Evolutionary conservation across 2,113 vertebrate species (phyloP).

Genomic region (Prolemur simus): DNA sequence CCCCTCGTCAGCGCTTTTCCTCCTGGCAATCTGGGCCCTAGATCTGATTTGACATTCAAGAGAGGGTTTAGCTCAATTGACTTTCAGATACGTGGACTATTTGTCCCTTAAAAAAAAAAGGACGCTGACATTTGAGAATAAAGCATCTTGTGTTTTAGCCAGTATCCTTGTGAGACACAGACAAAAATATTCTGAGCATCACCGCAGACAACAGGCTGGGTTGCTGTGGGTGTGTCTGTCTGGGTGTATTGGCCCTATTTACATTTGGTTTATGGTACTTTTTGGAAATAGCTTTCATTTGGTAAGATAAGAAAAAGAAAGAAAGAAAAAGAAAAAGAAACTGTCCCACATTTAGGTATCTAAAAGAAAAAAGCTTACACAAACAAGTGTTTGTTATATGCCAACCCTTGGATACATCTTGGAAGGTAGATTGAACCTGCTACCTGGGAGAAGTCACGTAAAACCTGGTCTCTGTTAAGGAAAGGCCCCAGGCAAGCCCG

Average conservation of each 20-base stretch:
- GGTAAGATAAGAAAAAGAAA: too few species aligned
- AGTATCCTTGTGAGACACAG: background rate
- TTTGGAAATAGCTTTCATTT: background rate
- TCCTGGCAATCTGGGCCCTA: background rate
- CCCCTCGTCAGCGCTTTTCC: background rate
- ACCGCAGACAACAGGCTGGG: accelerated
- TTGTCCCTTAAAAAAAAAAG: background rate
- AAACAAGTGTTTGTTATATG: background rate
- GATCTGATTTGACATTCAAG: background rate
- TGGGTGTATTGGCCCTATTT: background rate
- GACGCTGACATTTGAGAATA: background rate
- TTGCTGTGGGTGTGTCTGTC: accelerated
- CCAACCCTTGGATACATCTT: background rate
- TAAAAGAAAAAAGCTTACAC: background rate
- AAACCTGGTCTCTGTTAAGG: background rate
- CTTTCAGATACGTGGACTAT: background rate
- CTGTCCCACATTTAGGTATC: background rate
- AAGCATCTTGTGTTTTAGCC: background rate
- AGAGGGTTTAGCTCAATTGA: background rate
- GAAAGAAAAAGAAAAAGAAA: background rate
- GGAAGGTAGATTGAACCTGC: background rate
- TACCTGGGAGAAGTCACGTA: background rate
- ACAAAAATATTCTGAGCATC: background rate
- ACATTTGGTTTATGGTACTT: background rate
- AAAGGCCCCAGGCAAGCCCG: background rate